Evolutionary conservation across 2,888 invertebrate genomes (phyloP), one percentile per base, ranked within the genome.

Genomic region (Eristalinus aeneus): DNA sequence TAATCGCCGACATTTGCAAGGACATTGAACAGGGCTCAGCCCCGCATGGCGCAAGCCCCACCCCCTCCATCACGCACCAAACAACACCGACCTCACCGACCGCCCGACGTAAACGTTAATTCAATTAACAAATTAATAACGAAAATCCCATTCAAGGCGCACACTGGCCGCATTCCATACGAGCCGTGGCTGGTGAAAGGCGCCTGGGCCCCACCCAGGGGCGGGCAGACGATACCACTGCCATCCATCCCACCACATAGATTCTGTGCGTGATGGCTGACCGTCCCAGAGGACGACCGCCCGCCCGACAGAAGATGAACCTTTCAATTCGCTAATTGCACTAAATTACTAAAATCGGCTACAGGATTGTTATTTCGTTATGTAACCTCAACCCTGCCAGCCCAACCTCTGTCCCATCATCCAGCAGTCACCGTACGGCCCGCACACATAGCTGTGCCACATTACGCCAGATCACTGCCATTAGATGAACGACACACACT

Each of bases 281-380:
- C 46, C 53, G 58, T 65, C 31, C 31, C 81, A 10, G 56, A 76
- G 68, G 61, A 77, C 54, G 76, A 73, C 54, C 54, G 69, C 78
- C 65, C 74, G 31, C 76, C 61, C 46, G 46, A 36, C 67, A 67
- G 67, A 73, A 67, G 79, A 78, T 79, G 67, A 85, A 78, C 79
- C 80, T 82, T 88, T 89, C 88, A 89, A 88, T 89, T 88, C 80
- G 86, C 88, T 89, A 89, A 89, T 89, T 89, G 89, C 86, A 88
- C 81, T 76, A 84, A 89, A 89, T 89, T 88, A 89, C 88, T 84
- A 80, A 88, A 89, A 88, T 88, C 86, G 88, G 75, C 83, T 76
- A 80, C 76, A 69, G 76, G 85, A 81, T 81, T 80, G 72, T 79
- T 72, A 67, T 75, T 72, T 72, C 61, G 80, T 85, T 77, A 64